Base-by-base conservation (phyloP, 2,113 vertebrate genomes). In the Ellobius talpinus region DNA sequence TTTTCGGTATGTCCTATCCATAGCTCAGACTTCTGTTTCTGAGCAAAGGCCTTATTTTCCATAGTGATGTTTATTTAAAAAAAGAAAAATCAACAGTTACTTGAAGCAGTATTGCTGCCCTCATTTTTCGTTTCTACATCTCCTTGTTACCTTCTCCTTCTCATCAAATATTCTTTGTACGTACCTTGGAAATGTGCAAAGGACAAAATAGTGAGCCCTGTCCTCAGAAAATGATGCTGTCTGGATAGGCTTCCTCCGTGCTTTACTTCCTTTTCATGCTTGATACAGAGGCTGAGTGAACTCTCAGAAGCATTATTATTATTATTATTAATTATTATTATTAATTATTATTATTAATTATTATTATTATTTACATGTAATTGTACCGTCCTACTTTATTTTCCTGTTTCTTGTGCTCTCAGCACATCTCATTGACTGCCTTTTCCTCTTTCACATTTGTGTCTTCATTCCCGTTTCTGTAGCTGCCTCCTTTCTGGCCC, bases 241-340 rank as follows among this genome's bases (percentile, higher is more conserved):
- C 19, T 1, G 23, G 17, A 52, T 26, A 33, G 10, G 1, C 65
- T 47, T 4, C 2, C 72, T 70, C 12, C 2, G 4, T 10, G 4
- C 13, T 58, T 72, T 17, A 7, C 55, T 87, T 7, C 13, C 65
- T 81, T 24, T 10, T 84, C 13, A 63, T 1, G 39, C 2, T 23
- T 7, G 7, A 31, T 63, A 17, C 10, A 17, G n/a, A 63, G 39
- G 12, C 5, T n/a, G n/a, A 68, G n/a, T 45, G 47, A 94, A 31
- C 74, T 78, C 12, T 72, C 36, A 21, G 36, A 10, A n/a, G 70
- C 14, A 6, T 5, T 33, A 55, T 36, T 31, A 2, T 5, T n/a
- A n/a, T n/a, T n/a, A n/a, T n/a, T n/a, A n/a, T n/a, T n/a, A n/a
- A 5, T 66, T 36, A 3, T 19, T 74, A 39, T 14, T 45, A 45